phyloP scores from a whole-genome alignment of 2,797 vertebrate species.

The Spinibarbus caldwelli region DNA sequence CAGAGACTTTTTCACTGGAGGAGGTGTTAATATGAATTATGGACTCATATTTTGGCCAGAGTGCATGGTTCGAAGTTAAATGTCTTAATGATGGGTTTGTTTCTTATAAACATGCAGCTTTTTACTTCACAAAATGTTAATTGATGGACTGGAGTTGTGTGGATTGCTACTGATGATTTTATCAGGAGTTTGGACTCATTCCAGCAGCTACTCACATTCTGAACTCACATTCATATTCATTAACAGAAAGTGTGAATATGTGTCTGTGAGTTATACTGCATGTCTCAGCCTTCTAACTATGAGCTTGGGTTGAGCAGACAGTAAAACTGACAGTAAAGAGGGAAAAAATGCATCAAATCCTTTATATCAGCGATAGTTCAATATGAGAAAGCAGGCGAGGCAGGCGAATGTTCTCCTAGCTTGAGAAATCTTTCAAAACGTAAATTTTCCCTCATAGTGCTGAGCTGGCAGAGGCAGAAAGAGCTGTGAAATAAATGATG shows the following conservation, averaged over 20 bases:
- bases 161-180: background rate
- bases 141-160: no score
- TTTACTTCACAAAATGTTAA: no score
- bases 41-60: no score
- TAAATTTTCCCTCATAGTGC: conserved; percentile 21
- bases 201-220: background rate
- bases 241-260: background rate
- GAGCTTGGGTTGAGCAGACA: background rate
- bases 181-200: background rate
- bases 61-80: no score
- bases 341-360: background rate
- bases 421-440: conserved; percentile 40
- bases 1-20: no score
- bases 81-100: no score
- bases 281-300: background rate
- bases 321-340: background rate
- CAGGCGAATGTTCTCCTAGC: conserved; percentile 33
- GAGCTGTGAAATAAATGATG: conserved; percentile 35
- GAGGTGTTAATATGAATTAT: no score
- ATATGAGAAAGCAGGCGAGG: conserved; percentile 12
- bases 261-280: background rate
- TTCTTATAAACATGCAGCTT: no score
- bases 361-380: conserved; percentile 18
- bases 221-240: conserved; percentile 6
- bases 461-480: conserved; percentile 49